Percentiles rank a stretch among this genome's conserved stretches.
Conservation (phyloP, 2,797 vertebrate species). For the Varecia variegata region DNA sequence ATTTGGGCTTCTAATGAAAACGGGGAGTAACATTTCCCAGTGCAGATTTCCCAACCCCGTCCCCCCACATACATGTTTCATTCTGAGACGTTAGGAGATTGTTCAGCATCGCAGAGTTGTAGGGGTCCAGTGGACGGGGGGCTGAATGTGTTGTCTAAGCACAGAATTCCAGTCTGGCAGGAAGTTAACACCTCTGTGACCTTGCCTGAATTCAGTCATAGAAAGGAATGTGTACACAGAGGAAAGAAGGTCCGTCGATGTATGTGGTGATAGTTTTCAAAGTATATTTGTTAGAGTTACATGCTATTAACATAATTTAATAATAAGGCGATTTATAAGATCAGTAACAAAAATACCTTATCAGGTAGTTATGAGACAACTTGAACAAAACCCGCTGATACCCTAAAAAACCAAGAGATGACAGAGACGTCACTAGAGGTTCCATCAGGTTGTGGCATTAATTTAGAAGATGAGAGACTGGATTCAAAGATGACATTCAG, state of each 20-base stretch:
- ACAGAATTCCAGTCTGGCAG: neutral
- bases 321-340: neutral
- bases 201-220: neutral
- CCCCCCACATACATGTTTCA: no score
- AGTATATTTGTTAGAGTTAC: neutral
- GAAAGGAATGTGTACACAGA: neutral
- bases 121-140: no score
- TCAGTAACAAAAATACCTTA: neutral
- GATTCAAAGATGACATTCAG: neutral
- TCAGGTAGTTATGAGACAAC: neutral
- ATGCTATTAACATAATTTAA: neutral
- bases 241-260: neutral
- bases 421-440: neutral
- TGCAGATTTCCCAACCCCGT: no score
- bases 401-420: fast-evolving
- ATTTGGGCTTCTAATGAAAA: neutral
- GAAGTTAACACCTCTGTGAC: fast-evolving
- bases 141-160: neutral
- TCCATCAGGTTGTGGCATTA: neutral
- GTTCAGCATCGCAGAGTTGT: no score
- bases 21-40: no score
- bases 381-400: neutral
- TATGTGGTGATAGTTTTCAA: neutral
- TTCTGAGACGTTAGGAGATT: no score
- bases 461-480: neutral